Evolutionary conservation across 2,113 vertebrate species (phyloP).

Genomic region (Chaetodon trifascialis): DNA sequence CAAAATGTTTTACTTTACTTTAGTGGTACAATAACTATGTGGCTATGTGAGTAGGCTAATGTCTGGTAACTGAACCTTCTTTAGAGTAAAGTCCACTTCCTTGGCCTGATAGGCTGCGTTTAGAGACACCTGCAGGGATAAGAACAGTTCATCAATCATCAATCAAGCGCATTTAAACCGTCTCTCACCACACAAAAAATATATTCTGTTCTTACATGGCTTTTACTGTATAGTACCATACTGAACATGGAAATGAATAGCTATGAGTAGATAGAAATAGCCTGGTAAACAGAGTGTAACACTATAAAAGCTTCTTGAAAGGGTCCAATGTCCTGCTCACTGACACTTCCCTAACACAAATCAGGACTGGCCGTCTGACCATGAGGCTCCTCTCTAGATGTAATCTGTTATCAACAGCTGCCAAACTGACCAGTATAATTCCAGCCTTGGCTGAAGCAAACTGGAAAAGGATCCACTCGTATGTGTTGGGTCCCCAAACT

Average conservation of each 20-base stretch:
- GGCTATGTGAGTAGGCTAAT: neutral
- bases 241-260: neutral
- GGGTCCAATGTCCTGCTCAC: slow-evolving; percentile 16
- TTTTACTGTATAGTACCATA: neutral
- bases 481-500: slow-evolving; percentile 94
- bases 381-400: neutral
- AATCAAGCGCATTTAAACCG: neutral
- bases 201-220: neutral
- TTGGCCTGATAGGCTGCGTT: slow-evolving; percentile 92
- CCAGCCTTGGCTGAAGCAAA: slow-evolving; percentile 93
- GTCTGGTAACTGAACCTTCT: slow-evolving; percentile 79
- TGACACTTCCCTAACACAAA: neutral
- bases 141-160: neutral
- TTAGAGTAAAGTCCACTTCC: slow-evolving; percentile 90
- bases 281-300: neutral
- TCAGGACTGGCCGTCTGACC: neutral
- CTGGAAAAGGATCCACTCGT: slow-evolving; percentile 93
- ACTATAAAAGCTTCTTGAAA: neutral
- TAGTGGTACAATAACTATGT: no score
- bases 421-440: slow-evolving; percentile 90
- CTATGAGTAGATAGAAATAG: neutral
- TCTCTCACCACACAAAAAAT: neutral
- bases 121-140: slow-evolving; percentile 84
- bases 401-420: neutral
- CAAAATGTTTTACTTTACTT: neutral